Evolutionary conservation across 2,888 invertebrate genomes (phyloP).

Genomic region (Tenthredo notha): DNA sequence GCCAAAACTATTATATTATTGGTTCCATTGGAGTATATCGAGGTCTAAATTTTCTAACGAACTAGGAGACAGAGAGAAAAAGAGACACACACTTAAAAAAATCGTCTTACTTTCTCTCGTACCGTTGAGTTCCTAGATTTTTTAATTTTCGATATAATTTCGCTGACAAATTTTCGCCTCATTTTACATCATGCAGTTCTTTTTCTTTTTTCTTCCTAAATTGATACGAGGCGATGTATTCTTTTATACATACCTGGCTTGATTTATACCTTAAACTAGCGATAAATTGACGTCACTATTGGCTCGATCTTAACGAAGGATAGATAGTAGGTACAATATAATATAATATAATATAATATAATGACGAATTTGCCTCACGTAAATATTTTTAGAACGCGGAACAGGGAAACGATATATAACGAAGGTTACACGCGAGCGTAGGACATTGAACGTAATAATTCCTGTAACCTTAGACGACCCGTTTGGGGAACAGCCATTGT

Average conservation of each 20-base stretch:
- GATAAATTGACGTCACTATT: neutral
- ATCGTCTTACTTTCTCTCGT: neutral
- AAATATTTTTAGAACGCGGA: slow-evolving; percentile 70
- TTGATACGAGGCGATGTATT: neutral
- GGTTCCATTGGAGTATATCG: neutral
- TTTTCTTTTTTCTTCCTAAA: too few species aligned
- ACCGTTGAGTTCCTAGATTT: neutral
- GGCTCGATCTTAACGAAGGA: slow-evolving; percentile 8
- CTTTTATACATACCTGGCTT: too few species aligned
- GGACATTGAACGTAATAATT: slow-evolving; percentile 55
- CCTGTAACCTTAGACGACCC: slow-evolving; percentile 44
- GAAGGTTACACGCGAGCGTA: slow-evolving; percentile 62
- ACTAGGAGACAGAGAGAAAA: neutral
- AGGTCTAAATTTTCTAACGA: neutral
- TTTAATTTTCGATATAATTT: neutral
- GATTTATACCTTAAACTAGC: neutral
- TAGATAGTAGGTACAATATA: slow-evolving; percentile 1
- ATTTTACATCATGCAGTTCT: too few species aligned
- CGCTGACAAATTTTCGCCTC: neutral
- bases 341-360: neutral
- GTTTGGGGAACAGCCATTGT: slow-evolving; percentile 46
- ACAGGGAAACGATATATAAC: slow-evolving; percentile 63
- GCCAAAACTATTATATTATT: neutral
- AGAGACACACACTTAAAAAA: too few species aligned
- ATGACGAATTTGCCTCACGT: slow-evolving; percentile 32